Conservation (phyloP, 2,113 vertebrate genomes). For the Elachura formosa region DNA sequence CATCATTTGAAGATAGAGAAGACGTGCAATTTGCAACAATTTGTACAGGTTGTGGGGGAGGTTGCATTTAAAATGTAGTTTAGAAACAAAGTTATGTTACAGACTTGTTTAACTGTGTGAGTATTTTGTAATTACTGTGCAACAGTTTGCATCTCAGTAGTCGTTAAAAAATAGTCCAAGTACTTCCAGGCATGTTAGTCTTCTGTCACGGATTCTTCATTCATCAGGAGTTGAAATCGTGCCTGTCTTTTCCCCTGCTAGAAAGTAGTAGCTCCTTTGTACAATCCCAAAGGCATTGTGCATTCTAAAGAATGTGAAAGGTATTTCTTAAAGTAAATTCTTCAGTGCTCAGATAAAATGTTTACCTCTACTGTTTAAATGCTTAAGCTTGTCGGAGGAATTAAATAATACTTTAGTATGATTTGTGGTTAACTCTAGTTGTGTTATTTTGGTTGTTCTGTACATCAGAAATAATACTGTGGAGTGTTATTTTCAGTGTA, state of each 20-base stretch:
- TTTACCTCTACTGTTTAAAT: neutral
- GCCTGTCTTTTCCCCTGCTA: neutral
- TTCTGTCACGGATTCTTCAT: neutral
- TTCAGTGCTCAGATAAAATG: neutral
- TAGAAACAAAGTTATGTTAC: neutral
- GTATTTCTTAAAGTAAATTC: constrained; percentile 6
- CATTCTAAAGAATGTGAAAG: neutral
- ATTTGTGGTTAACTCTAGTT: neutral
- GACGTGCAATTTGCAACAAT: constrained; percentile 3
- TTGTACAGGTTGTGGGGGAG: neutral
- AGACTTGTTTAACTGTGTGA: neutral
- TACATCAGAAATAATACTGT: no score
- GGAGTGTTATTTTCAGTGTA: neutral
- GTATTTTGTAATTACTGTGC: neutral
- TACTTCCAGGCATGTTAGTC: neutral
- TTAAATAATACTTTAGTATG: neutral
- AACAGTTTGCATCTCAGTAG: neutral
- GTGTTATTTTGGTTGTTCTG: neutral
- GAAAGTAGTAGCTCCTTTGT: neutral
- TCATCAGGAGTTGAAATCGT: neutral
- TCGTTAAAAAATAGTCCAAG: neutral
- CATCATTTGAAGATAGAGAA: neutral
- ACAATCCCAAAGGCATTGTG: neutral
- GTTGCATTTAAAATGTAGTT: neutral
- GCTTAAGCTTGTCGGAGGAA: neutral